phyloP scores from a whole-genome alignment of 2,797 vertebrate species.

The Luscinia luscinia region DNA sequence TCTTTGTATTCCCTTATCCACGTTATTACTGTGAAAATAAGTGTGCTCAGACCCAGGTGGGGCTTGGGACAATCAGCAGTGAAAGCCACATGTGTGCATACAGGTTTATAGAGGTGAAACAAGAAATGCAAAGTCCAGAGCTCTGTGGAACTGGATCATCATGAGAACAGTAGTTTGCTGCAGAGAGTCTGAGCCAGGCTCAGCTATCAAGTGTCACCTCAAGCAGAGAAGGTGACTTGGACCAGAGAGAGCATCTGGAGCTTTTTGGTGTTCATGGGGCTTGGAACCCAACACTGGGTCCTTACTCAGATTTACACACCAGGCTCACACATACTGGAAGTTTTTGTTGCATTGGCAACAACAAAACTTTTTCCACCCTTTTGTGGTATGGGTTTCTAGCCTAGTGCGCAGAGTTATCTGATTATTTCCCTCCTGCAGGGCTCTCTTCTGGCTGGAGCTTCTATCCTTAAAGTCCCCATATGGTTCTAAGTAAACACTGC shows the following conservation, averaged over 20 bases:
- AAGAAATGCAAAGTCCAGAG: not conserved
- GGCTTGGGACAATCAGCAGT: not conserved
- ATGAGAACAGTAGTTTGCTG: not conserved
- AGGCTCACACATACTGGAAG: not conserved
- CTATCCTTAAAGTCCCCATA: slow-evolving; percentile 45
- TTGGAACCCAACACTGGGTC: not conserved
- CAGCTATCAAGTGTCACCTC: not conserved
- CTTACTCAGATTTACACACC: not conserved
- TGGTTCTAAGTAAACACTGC: slow-evolving; percentile 59
- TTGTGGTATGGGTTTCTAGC: not conserved
- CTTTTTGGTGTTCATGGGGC: not conserved
- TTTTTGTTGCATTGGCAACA: not conserved
- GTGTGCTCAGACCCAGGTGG: not conserved
- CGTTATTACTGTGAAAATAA: rapidly evolving
- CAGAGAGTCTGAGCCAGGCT: not conserved
- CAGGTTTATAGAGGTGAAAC: not conserved
- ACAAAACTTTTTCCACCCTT: slow-evolving; percentile 29
- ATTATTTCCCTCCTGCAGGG: slow-evolving; percentile 47
- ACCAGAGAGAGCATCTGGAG: not conserved
- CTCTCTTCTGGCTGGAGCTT: slow-evolving; percentile 23
- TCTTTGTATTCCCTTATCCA: not conserved
- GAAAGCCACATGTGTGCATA: not conserved
- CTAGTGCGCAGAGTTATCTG: slow-evolving; percentile 3
- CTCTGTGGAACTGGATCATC: not conserved
- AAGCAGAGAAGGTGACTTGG: not conserved